A percentile compares a stretch with the other conserved stretches of the same genome.
phyloP scores from a whole-genome alignment of 1,140 invertebrate species.

The Trichogramma pretiosum region DNA sequence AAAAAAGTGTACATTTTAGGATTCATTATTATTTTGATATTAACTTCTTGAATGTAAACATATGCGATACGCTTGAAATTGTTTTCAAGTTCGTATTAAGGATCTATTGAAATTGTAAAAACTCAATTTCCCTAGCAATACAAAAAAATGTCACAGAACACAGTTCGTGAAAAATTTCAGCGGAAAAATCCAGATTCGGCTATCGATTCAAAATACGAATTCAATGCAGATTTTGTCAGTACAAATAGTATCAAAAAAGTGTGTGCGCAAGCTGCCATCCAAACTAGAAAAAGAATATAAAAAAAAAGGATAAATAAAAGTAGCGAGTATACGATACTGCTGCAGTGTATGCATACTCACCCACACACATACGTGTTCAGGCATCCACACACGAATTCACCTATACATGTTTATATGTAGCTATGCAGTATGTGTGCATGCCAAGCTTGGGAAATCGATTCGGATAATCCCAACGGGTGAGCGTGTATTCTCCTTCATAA shows the following conservation, averaged over 20 bases:
- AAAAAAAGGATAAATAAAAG: not conserved
- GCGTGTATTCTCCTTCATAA: not conserved
- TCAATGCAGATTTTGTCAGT: conserved; percentile 9
- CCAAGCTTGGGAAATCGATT: conserved; percentile 13
- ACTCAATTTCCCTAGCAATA: not conserved
- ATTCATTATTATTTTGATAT: too few species aligned
- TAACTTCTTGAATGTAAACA: too few species aligned
- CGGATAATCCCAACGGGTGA: conserved; percentile 14
- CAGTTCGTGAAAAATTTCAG: conserved; percentile 1
- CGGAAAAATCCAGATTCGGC: not conserved
- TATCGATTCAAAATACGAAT: conserved; percentile 15
- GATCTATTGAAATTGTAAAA: too few species aligned
- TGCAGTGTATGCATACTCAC: too few species aligned
- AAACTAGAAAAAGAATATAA: not conserved
- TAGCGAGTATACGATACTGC: not conserved
- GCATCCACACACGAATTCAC: too few species aligned
- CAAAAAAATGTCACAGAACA: conserved; percentile 9
- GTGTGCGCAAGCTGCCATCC: not conserved
- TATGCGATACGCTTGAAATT: too few species aligned
- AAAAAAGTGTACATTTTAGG: too few species aligned
- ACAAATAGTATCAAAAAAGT: conserved; percentile 1
- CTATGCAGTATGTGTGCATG: too few species aligned
- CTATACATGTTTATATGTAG: too few species aligned
- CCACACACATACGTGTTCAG: too few species aligned
- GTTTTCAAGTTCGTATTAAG: too few species aligned